A percentile compares a stretch with the other conserved stretches of the same genome.
Evolutionary conservation across 2,113 vertebrate species (phyloP).

Genomic region (Rousettus leschenaultii): DNA sequence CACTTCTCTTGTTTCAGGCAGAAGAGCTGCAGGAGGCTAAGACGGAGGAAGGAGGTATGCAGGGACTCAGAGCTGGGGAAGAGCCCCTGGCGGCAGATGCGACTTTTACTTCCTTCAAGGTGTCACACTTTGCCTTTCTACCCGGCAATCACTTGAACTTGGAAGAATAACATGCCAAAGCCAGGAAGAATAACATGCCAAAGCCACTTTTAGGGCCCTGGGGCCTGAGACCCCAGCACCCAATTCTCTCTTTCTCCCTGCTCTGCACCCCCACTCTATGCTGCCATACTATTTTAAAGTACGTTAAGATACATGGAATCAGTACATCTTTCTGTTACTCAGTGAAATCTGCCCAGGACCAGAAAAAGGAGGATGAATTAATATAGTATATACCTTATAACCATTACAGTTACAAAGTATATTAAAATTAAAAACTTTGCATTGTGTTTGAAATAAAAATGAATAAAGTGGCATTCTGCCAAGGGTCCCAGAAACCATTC

Average conservation of each 20-base stretch:
- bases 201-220: neutral
- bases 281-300: neutral
- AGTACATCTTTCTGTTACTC: slow-evolving; percentile 21
- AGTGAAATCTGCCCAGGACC: slow-evolving; percentile 41
- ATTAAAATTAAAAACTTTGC: slow-evolving; percentile 82
- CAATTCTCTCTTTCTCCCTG: neutral
- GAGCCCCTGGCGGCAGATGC: neutral
- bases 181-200: neutral
- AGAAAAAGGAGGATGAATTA: slow-evolving; percentile 66
- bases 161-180: neutral
- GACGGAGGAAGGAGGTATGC: neutral
- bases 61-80: no score
- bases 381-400: slow-evolving; percentile 68
- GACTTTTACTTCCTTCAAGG: neutral
- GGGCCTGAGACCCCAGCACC: accelerated
- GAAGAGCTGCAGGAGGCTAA: neutral
- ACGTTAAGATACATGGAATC: slow-evolving; percentile 33
- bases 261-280: neutral
- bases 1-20: neutral
- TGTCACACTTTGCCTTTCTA: neutral
- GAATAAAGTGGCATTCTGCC: slow-evolving; percentile 80
- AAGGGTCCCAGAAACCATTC: slow-evolving; percentile 79
- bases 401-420: slow-evolving; percentile 62
- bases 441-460: slow-evolving; percentile 84
- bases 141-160: neutral